Base-by-base conservation (phyloP, 2,797 vertebrate genomes). In the Labeo calbasu region DNA sequence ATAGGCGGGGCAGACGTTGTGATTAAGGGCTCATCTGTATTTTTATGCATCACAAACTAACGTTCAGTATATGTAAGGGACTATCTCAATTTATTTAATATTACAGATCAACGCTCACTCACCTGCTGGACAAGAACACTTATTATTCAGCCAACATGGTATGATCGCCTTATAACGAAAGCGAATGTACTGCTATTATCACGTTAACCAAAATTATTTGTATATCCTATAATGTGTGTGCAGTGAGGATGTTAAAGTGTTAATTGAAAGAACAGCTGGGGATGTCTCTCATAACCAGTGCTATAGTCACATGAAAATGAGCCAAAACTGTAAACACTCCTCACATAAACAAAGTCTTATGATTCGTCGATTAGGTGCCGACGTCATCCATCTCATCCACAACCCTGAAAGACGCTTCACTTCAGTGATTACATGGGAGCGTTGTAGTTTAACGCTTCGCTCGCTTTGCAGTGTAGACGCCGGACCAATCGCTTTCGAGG, bases 401-500 rank as follows among this genome's bases (percentile, higher is more conserved):
- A 72, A 43, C 10, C 23, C 76, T 0, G 76, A 51, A 40, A 40
- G 66, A 50, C 51, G 43, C 76, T 21, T 51, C 68, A 28, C 65
- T 46, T 50, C 23, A 2, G 19, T 36, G 21, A 48, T 25, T 71
- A 13, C 53, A 61, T 9, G 11, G 75, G 68, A 61, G 53, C 66
- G 55, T 70, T 46, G 19, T 25, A 32, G 46, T 66, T 63, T 77
- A 23, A 66, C 84, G 76, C 43, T 25, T 70, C 51, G 32, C 32
- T 78, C 40, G 48, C n/a, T n/a, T 66, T 7, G 43, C 23, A 59
- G n/a, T 14, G 25, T 57, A 59, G 23, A 53, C 25, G 48, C 57
- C 55, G 85, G 89, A 90, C 92, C 92, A 95, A 91, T 93, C 89
- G 87, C 88, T 93, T 93, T 90, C 88, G 89, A 94, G 93, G 88